Evolutionary conservation across 1,140 invertebrate genomes (phyloP), one percentile per base, ranked within the genome.

Genomic region (Drosophila sproati): DNA sequence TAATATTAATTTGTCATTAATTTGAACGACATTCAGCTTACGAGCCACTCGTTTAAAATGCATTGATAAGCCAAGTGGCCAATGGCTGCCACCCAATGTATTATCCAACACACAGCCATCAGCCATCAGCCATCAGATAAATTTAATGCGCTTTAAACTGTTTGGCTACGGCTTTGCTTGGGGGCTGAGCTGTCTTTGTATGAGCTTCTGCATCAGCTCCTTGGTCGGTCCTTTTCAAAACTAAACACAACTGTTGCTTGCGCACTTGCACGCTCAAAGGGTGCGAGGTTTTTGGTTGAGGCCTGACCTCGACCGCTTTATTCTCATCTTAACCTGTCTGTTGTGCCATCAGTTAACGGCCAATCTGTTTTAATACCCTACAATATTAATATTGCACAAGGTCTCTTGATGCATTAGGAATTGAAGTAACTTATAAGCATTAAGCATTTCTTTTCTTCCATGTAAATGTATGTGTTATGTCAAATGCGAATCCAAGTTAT

Each of bases 1-100:
- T 87, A 87, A 87, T 87, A 87, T 87, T 87, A 87, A 87, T 87
- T 87, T 87, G 80, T 83, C 83, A 87, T 87, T 87, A 88, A 87
- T 80, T 88, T 80, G 50, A 62, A 75, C 62, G 45, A 76, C 62
- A 74, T 48, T 6, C 47, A 72, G 80, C 80, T 87, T 82, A 87
- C 77, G 73, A 88, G 80, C 69, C 55, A 50, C 83, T 87, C 83
- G 83, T 88, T 87, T 88, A 80, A 88, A 87, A 87, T 87, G 83
- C 83, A 87, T 88, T 83, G 83, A 87, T 87, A 88, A 87, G 77
- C 77, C 83, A 88, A 87, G 83, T 80, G 83, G 73, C 66, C 71
- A 20, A 20, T 63, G 39, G 48, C 74, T 59, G 47, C 43, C 32
- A 76, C 57, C 70, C 64, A 60, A 43, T 43, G 10, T 43, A 43